phyloP scores from a whole-genome alignment of 1,140 invertebrate genomes.

The Drosophila triauraria region DNA sequence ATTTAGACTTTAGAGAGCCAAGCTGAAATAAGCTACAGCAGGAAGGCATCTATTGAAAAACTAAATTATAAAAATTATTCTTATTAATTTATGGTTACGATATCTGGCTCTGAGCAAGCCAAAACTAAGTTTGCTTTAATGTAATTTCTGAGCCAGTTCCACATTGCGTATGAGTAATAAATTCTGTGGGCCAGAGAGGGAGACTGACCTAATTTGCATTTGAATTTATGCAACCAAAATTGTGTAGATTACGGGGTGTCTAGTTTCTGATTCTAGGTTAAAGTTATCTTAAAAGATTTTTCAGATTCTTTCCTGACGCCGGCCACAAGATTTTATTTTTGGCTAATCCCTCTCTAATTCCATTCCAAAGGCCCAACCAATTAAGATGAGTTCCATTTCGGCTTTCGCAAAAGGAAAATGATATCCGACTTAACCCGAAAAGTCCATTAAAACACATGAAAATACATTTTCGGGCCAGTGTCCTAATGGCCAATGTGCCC shows the following conservation, averaged over 20 bases:
- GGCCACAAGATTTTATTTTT: constrained; percentile 18
- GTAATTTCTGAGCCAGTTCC: constrained; percentile 2
- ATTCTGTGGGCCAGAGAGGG: constrained; percentile 1
- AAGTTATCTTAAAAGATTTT: constrained; percentile 11
- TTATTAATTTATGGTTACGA: neutral
- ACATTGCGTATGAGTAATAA: constrained; percentile 13
- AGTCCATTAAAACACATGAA: constrained; percentile 77
- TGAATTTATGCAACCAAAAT: constrained; percentile 11
- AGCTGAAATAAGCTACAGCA: neutral
- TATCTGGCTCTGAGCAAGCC: neutral
- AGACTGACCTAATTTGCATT: constrained; percentile 13
- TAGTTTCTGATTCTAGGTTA: neutral
- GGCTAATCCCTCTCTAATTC: constrained; percentile 34
- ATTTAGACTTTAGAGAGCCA: neutral
- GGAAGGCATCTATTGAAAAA: neutral
- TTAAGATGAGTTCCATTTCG: constrained; percentile 53
- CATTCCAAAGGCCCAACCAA: constrained; percentile 40
- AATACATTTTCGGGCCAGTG: constrained; percentile 64
- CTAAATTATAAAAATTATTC: neutral
- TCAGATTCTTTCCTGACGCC: neutral
- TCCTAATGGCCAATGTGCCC: constrained; percentile 61
- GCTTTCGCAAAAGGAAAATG: constrained; percentile 43
- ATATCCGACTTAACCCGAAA: constrained; percentile 65
- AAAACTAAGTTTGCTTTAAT: constrained; percentile 2
- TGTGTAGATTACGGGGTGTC: constrained; percentile 4